A percentile compares a stretch with the other conserved stretches of the same genome.
These are phyloP conservation scores for Tenthredo notha DNA, from an alignment of 2,888 invertebrate species.

Conservation along the genomic window DNA sequence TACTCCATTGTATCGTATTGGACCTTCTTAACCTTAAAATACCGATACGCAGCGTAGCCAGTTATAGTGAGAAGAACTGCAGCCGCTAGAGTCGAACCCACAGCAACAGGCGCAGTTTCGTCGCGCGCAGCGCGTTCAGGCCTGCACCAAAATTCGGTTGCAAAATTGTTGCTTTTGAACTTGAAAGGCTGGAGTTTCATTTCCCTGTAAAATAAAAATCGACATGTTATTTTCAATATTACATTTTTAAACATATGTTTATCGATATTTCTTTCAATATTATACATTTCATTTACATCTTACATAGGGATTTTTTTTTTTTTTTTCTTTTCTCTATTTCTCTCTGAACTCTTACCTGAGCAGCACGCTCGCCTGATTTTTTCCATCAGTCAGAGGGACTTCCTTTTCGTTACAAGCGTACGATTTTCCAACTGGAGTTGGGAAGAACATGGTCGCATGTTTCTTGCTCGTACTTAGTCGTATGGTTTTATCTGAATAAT, in stretches of 20 bases:
- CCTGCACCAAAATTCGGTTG: conserved; percentile 85
- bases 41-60: conserved; percentile 92
- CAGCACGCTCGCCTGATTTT: conserved; percentile 70
- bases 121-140: conserved; percentile 82
- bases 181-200: conserved; percentile 93
- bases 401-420: conserved; percentile 88
- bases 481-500: conserved; percentile 78
- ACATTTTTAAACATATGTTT: not conserved
- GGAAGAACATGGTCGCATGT: conserved; percentile 85
- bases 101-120: conserved; percentile 91
- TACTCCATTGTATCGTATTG: conserved; percentile 96
- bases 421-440: conserved; percentile 93
- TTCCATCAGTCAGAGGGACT: conserved; percentile 80
- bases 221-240: not conserved
- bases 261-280: not conserved
- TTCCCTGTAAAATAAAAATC: conserved; percentile 63
- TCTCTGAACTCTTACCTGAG: conserved; percentile 67
- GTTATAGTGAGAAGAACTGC: conserved; percentile 90
- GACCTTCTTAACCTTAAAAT: conserved; percentile 93
- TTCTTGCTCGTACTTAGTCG: conserved; percentile 81
- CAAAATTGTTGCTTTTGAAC: conserved; percentile 88
- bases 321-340: not conserved
- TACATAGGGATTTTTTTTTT: conserved; percentile 1
- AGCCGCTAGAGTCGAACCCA: conserved; percentile 91
- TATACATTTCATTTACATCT: not conserved